phyloP scores from a whole-genome alignment of 2,888 invertebrate genomes.

The Eubasilissa splendida region DNA sequence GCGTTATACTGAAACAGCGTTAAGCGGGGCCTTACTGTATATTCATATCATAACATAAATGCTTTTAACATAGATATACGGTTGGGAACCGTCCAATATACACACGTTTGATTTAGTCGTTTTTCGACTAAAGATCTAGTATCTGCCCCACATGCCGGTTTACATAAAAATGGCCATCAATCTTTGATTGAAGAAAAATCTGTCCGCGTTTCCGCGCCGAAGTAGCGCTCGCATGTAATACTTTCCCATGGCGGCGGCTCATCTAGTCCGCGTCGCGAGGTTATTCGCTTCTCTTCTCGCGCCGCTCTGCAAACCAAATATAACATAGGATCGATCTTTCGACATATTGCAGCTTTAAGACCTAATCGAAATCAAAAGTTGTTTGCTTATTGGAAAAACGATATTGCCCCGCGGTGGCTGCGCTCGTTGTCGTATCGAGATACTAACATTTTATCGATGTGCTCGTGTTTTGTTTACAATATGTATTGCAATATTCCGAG shows the following conservation, averaged over 20 bases:
- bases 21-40: too few relatives aligned
- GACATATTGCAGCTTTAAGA: slow-evolving; percentile 36
- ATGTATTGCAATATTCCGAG: too few relatives aligned
- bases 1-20: too few relatives aligned
- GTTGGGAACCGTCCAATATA: too few relatives aligned
- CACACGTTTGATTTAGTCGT: too few relatives aligned
- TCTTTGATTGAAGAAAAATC: slow-evolving; percentile 8
- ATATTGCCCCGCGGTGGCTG: not conserved
- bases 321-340: slow-evolving; percentile 20
- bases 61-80: too few relatives aligned
- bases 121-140: too few relatives aligned
- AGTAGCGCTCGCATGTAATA: slow-evolving; percentile 5
- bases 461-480: too few relatives aligned
- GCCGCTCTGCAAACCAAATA: slow-evolving; percentile 32
- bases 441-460: too few relatives aligned
- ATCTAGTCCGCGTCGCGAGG: slow-evolving; percentile 17
- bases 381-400: slow-evolving; percentile 13
- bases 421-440: not conserved
- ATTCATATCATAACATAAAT: too few relatives aligned
- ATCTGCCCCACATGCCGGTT: too few relatives aligned
- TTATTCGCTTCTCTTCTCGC: slow-evolving; percentile 40
- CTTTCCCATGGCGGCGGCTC: slow-evolving; percentile 28
- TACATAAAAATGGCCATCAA: not conserved
- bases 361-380: slow-evolving; percentile 22
- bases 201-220: slow-evolving; percentile 22